phyloP scores from a whole-genome alignment of 2,888 invertebrate species.

The Nemurella pictetii region DNA sequence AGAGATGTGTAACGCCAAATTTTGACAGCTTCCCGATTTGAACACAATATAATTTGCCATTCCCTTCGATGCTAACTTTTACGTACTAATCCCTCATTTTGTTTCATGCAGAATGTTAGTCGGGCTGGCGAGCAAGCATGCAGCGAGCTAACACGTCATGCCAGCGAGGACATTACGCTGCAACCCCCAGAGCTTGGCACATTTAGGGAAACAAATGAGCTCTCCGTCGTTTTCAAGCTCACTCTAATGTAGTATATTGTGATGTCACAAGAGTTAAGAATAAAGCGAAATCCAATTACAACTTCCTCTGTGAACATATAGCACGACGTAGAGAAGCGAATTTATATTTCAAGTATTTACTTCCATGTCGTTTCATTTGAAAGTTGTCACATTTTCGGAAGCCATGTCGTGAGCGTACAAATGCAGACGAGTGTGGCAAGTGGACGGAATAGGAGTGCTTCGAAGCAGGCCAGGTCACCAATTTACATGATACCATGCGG shows the following conservation, averaged over 20 bases:
- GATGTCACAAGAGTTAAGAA: conserved; percentile 6
- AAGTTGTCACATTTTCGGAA: conserved; percentile 28
- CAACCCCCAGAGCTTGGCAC: not conserved
- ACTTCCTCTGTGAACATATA: conserved; percentile 7
- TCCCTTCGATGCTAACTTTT: too few relatives aligned
- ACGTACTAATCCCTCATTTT: too few relatives aligned
- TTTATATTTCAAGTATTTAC: conserved; percentile 29
- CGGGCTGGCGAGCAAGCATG: not conserved
- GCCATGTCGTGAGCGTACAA: not conserved
- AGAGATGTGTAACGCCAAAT: not conserved
- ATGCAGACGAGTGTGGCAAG: conserved; percentile 2
- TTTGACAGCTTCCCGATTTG: not conserved
- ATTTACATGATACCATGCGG: conserved; percentile 27
- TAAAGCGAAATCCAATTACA: conserved; percentile 26
- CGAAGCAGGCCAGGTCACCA: conserved; percentile 20
- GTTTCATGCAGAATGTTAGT: not conserved
- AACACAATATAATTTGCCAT: not conserved
- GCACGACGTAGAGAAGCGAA: not conserved
- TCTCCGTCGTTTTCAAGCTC: not conserved
- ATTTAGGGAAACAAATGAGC: not conserved
- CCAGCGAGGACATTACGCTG: not conserved
- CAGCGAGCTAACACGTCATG: not conserved
- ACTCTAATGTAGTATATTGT: not conserved
- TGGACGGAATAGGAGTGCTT: not conserved
- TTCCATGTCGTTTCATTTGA: conserved; percentile 21